Evolutionary conservation across 2,888 invertebrate genomes (phyloP), one percentile per base, ranked within the genome.

Genomic region (Euspilapteryx auroguttella): DNA sequence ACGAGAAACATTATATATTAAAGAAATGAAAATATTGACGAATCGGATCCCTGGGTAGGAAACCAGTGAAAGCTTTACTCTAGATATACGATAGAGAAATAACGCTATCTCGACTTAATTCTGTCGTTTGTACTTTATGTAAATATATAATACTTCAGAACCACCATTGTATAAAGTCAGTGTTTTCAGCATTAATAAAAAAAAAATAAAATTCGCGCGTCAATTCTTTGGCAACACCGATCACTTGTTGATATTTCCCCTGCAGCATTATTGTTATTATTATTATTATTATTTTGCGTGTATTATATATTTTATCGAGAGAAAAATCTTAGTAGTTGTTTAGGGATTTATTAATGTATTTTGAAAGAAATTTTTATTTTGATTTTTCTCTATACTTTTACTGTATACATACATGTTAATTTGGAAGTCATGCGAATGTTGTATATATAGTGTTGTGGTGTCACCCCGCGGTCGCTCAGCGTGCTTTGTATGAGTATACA

Each of bases 241-340:
- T 15, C 46, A 49, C 66, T 57, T 62, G 69, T 69, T 71, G 57
- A 55, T 53, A 54, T 46, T 47, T 43, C 24, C 17, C 47, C 48
- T 45, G 50, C 39, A 35, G 38, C 49, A 55, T 58, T 54, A 64
- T 71, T 69, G 71, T 73, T 73, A 64, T 56, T 46, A 58, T 59
- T 17, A 17, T 17, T 17, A 17, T 17, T 17, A 17, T 17, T 17
- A 17, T 17, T n/a, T 49, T 55, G 64, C 59, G 63, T 75, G 73
- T 75, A 75, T 66, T 68, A 71, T 73, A 71, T 68, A 68, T 57
- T 48, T 71, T 69, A 71, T 64, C 73, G 62, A 69, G 68, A 68
- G 61, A 48, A 65, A 73, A 73, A 57, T 69, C 71, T 71, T 71
- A 59, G 57, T 71, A 69, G 68, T 62, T 63, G 47, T 62, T n/a